These are phyloP conservation scores for Caenorhabditis remanei DNA, from an alignment of 1,140 invertebrate species.

Conservation along the genomic window DNA sequence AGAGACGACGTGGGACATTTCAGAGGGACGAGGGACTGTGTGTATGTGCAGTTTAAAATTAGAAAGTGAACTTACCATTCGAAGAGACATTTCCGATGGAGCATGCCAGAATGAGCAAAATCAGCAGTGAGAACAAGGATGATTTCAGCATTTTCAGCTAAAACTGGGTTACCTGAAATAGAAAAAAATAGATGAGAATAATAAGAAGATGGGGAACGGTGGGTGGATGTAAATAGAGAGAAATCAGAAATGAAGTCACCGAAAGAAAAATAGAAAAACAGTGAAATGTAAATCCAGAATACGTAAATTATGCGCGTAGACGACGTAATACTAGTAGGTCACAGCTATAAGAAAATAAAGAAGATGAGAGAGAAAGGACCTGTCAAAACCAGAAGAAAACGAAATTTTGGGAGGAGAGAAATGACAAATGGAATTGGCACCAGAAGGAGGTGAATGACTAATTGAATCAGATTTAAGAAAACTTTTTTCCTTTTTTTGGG, in stretches of 20 bases:
- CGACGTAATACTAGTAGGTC: conserved; percentile 17
- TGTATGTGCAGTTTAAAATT: background rate
- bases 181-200: background rate
- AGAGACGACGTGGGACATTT: background rate
- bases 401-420: background rate
- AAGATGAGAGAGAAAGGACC: background rate
- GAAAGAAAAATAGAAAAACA: background rate
- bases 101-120: background rate
- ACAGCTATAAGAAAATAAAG: background rate
- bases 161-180: background rate
- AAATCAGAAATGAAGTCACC: background rate
- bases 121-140: background rate
- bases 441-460: background rate
- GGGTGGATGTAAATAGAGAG: background rate
- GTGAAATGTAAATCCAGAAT: background rate
- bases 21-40: background rate
- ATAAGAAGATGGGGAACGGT: no score
- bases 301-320: conserved; percentile 19
- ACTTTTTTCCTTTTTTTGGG: no score
- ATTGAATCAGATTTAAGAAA: background rate
- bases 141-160: conserved; percentile 30
- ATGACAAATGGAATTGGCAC: background rate
- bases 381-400: conserved; percentile 9
- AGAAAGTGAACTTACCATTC: background rate
- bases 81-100: conserved; percentile 14